Base-by-base conservation (phyloP, 2,797 vertebrate genomes). In the Morus bassanus region DNA sequence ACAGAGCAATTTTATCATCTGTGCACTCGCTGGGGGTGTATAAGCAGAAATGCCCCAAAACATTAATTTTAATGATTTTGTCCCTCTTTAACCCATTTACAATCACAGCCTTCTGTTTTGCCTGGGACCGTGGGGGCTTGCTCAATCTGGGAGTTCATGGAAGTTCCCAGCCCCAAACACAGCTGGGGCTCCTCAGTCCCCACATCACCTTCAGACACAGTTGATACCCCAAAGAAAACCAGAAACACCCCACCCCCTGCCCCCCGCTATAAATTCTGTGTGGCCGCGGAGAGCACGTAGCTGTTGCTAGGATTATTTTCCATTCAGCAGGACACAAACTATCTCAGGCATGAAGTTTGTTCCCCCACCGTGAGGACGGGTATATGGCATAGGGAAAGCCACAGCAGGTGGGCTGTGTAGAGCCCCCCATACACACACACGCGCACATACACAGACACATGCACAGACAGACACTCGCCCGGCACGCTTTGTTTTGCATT, bases 31-130 rank as follows among this genome's bases (percentile, higher is more conserved):
- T 46, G 64, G 14, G 15, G 25, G 2, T 19, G 8, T 45, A 28
- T 2, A 41, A 88, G 8, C 56, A 70, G 33, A 87, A 95, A 77
- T 31, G 12, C 16, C 25, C 22, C 13, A 0, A 30, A 45, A 11
- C 7, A 27, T 45, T 37, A 0, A 6, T 56, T 85, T 56, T 5
- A 27, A 67, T 8, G 2, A 2, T 70, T 63, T 74, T 63, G 4
- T 33, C 46, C 30, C 11, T 45, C 30, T 80, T 53, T 54, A 72
- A 24, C 23, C 30, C 1, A 0, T 35, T 50, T 50, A 24, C 15
- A 33, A 2, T 70, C 11, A 22, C 4, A 2, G 14, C 15, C 1
- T 0, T 8, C 18, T 0, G 1, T 13, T 70, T 74, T 43, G 12
- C 31, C 75, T 25, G 48, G 53, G 22, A 57, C 48, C 0, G 2